A percentile compares a stretch with the other conserved stretches of the same genome.
These are phyloP conservation scores for Struthidea cinerea DNA, from an alignment of 2,113 vertebrate genomes.

Conservation along the genomic window DNA sequence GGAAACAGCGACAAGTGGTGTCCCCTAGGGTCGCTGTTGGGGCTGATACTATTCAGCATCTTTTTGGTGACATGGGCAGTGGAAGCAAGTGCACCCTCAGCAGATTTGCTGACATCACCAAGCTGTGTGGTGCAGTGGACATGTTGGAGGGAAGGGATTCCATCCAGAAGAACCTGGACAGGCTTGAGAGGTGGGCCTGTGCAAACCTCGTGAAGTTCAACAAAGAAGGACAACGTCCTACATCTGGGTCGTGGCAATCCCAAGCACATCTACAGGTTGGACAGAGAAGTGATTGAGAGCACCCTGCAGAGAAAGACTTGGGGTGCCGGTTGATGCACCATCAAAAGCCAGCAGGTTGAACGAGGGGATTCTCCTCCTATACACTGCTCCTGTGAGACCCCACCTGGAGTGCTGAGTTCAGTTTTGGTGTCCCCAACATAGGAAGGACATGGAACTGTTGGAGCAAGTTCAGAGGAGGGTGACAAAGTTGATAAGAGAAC, in stretches of 20 bases:
- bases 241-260: neutral
- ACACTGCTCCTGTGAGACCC: neutral
- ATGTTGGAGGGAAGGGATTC: neutral
- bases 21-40: accelerated
- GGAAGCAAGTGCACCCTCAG: neutral
- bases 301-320: neutral
- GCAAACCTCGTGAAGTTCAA: neutral
- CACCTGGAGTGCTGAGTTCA: neutral
- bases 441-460: neutral
- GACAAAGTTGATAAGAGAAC: neutral
- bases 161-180: neutral
- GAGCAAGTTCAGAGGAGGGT: neutral
- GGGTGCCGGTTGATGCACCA: neutral
- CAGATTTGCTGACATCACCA: neutral
- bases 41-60: neutral
- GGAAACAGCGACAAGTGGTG: neutral
- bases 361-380: neutral
- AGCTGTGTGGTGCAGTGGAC: neutral
- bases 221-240: neutral
- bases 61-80: neutral
- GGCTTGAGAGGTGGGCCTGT: neutral
- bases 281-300: neutral
- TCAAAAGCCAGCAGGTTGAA: neutral
- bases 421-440: neutral
- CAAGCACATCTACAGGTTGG: neutral